Evolutionary conservation across 2,113 vertebrate genomes (phyloP), one percentile per base, ranked within the genome.

Genomic region (Salvelinus alpinus): DNA sequence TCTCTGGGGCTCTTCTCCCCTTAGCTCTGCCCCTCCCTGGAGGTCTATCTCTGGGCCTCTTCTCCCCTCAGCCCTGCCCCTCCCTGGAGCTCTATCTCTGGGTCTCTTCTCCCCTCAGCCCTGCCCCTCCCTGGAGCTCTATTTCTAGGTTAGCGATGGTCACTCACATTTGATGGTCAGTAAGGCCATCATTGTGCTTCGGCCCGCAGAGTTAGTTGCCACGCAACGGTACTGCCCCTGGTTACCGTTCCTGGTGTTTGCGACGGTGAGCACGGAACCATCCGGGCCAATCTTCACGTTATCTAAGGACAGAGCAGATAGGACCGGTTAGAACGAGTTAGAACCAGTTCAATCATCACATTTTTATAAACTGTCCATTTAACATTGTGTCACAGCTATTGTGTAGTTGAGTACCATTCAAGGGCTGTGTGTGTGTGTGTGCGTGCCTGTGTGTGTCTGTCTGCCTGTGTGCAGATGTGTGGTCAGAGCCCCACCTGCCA

Each of bases 221-320:
- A 95, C 78, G 0, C 98, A 99, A 82, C 94, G 96, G 85, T 97
- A 99, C 54, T 95, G 79, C 0, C 97, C 98, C 0, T 96, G 96
- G 92, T 98, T 97, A 77, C 80, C 83, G 60, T 89, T 92, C 0
- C 89, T 90, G 64, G 92, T 83, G 0, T 84, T 76, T 0, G 91
- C 47, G 25, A 99, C 83, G 5, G 95, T 96, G 86, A 99, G 89
- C 73, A 96, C 85, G 0, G 95, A 94, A 75, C 96, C 95, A 0
- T 95, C 95, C 64, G 93, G 75, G 2, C 96, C 95, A 51, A 95
- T 78, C 81, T 94, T 95, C 72, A 94, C 88, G 0, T 99, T 99
- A 72, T 95, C 98, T 99, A 81, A 0, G 27, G 65, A 6, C 22
- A 64, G 73, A 48, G 12, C 38, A 0, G 68, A 38, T 44, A 60